Evolutionary conservation across 1,140 invertebrate species (phyloP).

Genomic region (Lamellibrachia luymesi): DNA sequence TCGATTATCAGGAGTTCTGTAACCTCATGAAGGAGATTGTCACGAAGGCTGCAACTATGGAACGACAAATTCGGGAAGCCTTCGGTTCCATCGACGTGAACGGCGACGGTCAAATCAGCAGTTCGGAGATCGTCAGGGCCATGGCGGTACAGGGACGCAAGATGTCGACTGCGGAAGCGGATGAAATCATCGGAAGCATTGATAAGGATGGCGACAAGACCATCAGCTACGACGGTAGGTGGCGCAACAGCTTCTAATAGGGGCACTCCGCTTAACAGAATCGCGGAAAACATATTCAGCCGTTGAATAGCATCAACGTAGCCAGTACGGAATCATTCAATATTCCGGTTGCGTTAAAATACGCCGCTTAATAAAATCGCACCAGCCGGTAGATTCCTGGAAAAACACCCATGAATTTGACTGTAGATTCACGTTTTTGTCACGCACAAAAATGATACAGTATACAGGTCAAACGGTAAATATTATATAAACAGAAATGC

Average conservation of each 20-base stretch:
- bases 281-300: too few relatives aligned
- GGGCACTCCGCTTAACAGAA: too few relatives aligned
- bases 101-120: slow-evolving; percentile 12
- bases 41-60: background rate
- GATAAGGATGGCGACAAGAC: slow-evolving; percentile 12
- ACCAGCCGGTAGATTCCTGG: too few relatives aligned
- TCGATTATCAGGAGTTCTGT: slow-evolving; percentile 19
- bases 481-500: too few relatives aligned
- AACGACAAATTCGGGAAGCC: background rate
- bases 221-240: slow-evolving; percentile 12
- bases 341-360: too few relatives aligned
- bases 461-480: too few relatives aligned
- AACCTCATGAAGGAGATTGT: slow-evolving; percentile 2
- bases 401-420: too few relatives aligned
- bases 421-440: too few relatives aligned
- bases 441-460: too few relatives aligned
- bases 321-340: too few relatives aligned
- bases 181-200: slow-evolving; percentile 11
- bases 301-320: too few relatives aligned
- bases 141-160: background rate
- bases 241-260: background rate
- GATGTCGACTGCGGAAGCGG: background rate
- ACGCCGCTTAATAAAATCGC: too few relatives aligned
- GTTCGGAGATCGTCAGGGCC: background rate
- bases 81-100: background rate